phyloP scores from a whole-genome alignment of 2,888 invertebrate genomes.

The Pomacea canaliculata region DNA sequence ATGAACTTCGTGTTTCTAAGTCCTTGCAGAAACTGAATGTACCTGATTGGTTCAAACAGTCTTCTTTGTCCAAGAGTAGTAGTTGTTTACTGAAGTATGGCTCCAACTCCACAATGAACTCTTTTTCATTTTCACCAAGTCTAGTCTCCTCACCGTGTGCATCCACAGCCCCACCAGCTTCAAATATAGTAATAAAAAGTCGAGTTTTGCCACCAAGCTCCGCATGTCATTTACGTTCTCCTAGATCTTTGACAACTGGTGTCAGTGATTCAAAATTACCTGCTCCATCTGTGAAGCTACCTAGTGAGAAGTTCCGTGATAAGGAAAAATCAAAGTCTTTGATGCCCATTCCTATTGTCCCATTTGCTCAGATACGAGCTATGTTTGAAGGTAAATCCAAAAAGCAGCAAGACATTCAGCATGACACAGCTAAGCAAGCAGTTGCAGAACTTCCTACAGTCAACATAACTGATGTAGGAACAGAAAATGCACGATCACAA shows the following conservation, averaged over 20 bases:
- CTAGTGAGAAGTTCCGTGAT: constrained; percentile 59
- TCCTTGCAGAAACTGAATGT: constrained; percentile 93
- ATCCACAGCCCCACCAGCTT: constrained; percentile 48
- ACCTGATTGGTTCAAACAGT: constrained; percentile 90
- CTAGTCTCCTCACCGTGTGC: constrained; percentile 56
- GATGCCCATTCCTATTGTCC: constrained; percentile 61
- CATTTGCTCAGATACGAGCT: constrained; percentile 58
- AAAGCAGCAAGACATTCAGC: constrained; percentile 12
- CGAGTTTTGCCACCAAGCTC: constrained; percentile 53
- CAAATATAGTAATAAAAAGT: constrained; percentile 59
- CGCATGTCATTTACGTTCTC: constrained; percentile 32
- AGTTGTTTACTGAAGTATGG: constrained; percentile 58
- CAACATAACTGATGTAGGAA: constrained; percentile 21
- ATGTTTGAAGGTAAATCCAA: constrained; percentile 53
- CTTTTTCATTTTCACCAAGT: constrained; percentile 48
- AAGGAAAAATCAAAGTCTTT: constrained; percentile 52
- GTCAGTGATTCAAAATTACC: constrained; percentile 46
- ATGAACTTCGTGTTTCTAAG: constrained; percentile 92
- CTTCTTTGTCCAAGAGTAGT: constrained; percentile 59
- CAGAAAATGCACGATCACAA: neutral
- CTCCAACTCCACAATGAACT: constrained; percentile 56
- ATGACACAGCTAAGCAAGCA: constrained; percentile 13
- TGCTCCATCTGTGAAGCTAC: constrained; percentile 47
- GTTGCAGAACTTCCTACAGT: constrained; percentile 8
- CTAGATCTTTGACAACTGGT: constrained; percentile 36